phyloP scores from a whole-genome alignment of 2,113 vertebrate species.

The Chaetodon trifascialis region DNA sequence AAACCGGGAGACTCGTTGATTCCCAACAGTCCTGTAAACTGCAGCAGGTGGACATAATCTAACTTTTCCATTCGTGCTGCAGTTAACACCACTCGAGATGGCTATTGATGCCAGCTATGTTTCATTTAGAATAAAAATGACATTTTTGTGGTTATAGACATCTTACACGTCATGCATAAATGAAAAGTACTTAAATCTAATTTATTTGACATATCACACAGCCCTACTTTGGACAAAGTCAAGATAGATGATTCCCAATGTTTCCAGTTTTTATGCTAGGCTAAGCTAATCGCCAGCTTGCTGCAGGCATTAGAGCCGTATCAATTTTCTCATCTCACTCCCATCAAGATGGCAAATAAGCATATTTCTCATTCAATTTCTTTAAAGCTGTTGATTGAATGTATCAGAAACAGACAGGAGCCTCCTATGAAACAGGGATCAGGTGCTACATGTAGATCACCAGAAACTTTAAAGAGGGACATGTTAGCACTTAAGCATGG shows the following conservation, averaged over 20 bases:
- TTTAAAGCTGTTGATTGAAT: neutral
- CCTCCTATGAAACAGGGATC: neutral
- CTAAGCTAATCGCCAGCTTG: neutral
- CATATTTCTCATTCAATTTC: neutral
- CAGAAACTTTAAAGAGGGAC: too few relatives aligned
- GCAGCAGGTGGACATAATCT: neutral
- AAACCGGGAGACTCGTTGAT: neutral
- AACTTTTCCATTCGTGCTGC: neutral
- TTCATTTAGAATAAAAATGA: too few relatives aligned
- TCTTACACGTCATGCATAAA: neutral
- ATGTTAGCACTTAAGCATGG: neutral
- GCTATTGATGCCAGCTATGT: too few relatives aligned
- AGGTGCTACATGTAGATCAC: conserved; percentile 9
- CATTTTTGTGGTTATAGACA: neutral
- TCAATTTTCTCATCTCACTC: too few relatives aligned
- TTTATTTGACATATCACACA: neutral
- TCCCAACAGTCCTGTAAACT: neutral
- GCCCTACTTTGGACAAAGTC: neutral
- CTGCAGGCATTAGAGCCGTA: neutral
- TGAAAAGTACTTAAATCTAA: neutral
- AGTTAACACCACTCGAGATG: neutral
- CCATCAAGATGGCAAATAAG: neutral
- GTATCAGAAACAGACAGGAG: neutral
- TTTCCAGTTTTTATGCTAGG: neutral
- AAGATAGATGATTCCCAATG: too few relatives aligned